Evolutionary conservation across 2,888 invertebrate species (phyloP).

Genomic region (Heliconius hortense): DNA sequence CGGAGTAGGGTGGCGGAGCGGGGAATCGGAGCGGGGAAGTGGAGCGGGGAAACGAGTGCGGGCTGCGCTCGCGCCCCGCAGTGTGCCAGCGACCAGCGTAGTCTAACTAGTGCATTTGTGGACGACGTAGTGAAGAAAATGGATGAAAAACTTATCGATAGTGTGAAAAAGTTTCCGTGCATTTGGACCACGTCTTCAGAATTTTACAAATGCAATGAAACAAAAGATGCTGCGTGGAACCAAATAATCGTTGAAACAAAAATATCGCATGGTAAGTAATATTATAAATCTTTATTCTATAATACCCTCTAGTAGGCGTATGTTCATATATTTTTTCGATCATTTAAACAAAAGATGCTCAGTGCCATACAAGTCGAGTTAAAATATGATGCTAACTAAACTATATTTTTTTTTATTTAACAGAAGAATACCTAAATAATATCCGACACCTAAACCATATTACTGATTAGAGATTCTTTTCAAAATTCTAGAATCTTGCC

Average conservation of each 20-base stretch:
- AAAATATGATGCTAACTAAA: too few species aligned
- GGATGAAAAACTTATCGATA: conserved; percentile 13
- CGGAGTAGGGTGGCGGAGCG: too few species aligned
- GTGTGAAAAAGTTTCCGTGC: not conserved
- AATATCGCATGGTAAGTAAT: not conserved
- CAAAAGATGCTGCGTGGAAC: conserved; percentile 12
- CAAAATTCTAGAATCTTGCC: too few species aligned
- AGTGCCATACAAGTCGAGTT: too few species aligned
- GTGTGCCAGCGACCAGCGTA: conserved; percentile 8
- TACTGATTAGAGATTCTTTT: too few species aligned
- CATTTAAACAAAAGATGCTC: too few species aligned
- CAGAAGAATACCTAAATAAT: too few species aligned
- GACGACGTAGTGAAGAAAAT: not conserved
- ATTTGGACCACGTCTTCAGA: not conserved
- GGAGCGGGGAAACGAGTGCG: conserved; percentile 3
- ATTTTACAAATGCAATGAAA: conserved; percentile 12
- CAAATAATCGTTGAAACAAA: conserved; percentile 9
- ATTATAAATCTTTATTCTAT: too few species aligned
- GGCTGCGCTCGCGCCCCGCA: conserved; percentile 1
- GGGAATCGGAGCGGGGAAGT: not conserved
- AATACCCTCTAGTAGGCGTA: not conserved
- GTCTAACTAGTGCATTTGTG: conserved; percentile 12
- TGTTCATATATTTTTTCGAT: not conserved
- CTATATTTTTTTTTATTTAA: too few species aligned
- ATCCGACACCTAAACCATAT: too few species aligned